A percentile compares a stretch with the other conserved stretches of the same genome.
These are phyloP conservation scores for Iguana delicatissima DNA, from an alignment of 2,797 vertebrate genomes.

Conservation along the genomic window DNA sequence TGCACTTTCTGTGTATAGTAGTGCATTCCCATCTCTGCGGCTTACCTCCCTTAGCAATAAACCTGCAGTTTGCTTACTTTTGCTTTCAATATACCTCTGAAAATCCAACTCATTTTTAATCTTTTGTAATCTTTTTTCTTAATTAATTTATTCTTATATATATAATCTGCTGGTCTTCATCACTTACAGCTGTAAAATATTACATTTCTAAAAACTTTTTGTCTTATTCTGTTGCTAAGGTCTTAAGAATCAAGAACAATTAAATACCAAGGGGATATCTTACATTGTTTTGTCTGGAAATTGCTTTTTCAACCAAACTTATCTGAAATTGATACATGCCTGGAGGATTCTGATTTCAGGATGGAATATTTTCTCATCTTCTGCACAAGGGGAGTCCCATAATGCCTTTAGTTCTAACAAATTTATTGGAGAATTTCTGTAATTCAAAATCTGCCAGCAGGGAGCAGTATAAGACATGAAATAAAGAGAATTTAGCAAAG, in stretches of 20 bases:
- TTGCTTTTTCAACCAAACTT: neutral
- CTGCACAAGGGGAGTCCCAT: neutral
- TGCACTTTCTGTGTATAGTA: neutral
- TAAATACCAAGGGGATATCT: neutral
- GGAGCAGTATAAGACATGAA: slow-evolving; percentile 12
- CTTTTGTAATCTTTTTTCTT: neutral
- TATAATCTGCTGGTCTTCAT: neutral
- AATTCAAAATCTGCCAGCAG: slow-evolving; percentile 21
- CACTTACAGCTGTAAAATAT: neutral
- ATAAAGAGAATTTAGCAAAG: neutral
- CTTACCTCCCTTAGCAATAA: neutral
- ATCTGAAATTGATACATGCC: neutral
- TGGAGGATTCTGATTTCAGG: neutral
- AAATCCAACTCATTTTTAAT: neutral
- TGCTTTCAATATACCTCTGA: neutral
- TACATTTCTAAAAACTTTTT: neutral
- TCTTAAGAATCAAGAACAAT: neutral
- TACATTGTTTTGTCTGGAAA: neutral
- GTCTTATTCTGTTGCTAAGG: neutral
- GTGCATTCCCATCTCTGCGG: neutral
- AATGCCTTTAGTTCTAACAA: neutral
- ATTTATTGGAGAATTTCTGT: neutral
- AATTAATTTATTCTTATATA: neutral
- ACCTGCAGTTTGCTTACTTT: neutral
- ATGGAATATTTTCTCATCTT: neutral